Evolutionary conservation across 2,113 vertebrate genomes (phyloP), one percentile per base, ranked within the genome.

Genomic region (Aptenodytes forsteri): DNA sequence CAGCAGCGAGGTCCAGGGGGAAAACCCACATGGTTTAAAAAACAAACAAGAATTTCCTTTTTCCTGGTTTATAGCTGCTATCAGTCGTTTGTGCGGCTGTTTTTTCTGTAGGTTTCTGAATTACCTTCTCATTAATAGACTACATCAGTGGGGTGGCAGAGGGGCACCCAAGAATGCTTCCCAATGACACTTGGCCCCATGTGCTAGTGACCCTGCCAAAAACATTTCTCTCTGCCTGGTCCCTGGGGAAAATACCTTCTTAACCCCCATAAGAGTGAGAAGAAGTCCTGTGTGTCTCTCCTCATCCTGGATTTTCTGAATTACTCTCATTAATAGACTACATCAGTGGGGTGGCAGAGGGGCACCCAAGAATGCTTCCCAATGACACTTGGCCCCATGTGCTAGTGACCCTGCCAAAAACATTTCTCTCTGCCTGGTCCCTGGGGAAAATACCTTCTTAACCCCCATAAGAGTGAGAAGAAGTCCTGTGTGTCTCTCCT

Each of bases 331-430:
- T 73, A 29, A 69, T 1, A 30, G 32, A 13, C 18, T 13, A 1
- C 10, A 38, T 20, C 22, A 26, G 50, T 4, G 27, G 11, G 30
- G 30, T 54, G 52, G 34, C 61, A 69, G 44, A 50, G 59, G 62
- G 29, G 6, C 49, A 65, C 58, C 34, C 16, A 3, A 6, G 32
- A 32, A 20, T 50, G 58, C 67, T 40, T 72, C 29, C 50, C 55
- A 69, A 4, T 0, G 4, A 16, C n/a, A 12, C 47, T n/a, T 1
- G 2, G 54, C 12, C 30, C 36, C 1, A 0, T 15, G 32, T 61
- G 62, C 65, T 21, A 58, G 19, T 21, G 38, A 67, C 40, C 22
- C 65, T 42, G 26, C 14, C 30, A 19, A 46, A 88, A 66, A 2
- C 29, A 50, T 22, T 61, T 54, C 67, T 47, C 1, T 1, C 25